Base-by-base conservation (phyloP, 2,888 invertebrate genomes). In the Gymnosoma rotundatum region DNA sequence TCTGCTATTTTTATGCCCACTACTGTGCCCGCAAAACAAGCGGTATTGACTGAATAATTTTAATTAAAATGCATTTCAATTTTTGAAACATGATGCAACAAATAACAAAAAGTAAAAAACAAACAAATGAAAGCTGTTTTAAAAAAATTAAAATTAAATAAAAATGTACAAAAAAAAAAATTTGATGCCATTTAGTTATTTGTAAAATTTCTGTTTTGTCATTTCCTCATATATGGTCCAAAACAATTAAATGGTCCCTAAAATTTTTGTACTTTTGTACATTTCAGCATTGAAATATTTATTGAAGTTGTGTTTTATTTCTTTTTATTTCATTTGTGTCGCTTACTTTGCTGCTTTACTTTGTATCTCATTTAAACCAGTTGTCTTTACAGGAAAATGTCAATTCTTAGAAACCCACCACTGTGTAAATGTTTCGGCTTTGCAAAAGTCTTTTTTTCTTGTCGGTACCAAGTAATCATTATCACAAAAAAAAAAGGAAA, bases 231-330 rank as follows among this genome's bases (percentile, higher is more conserved):
- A 74, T 69, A 75, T 58, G 67, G 74, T 18, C 50, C 16, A 75
- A 81, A 81, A 60, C 70, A 76, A 81, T 81, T 81, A 81, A 81
- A 70, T 76, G 81, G 81, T 42, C 81, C 81, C 81, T 81, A 76
- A 81, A 76, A 82, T 82, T 76, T 56, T 70, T 81, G 6, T 70
- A 58, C 48, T 72, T 45, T 50, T 67, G 73, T 50, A 45, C 66
- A 64, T 38, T 79, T 79, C 79, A 81, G 75, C 69, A 58, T 63
- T 52, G 32, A 70, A 81, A 75, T 81, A 70, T 63, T 81, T 81
- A 72, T 80, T 72, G 50, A 73, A 73, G 56, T 64, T 52, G 16
- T 38, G 42, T 73, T 60, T 79, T 42, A 50, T 64, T 42, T 56
- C 16, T 25, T 50, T 16, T 52, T 60, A 12, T 66, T 60, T 73